Conservation (phyloP, 1,140 invertebrate species). For the Pseudoatta argentina region DNA sequence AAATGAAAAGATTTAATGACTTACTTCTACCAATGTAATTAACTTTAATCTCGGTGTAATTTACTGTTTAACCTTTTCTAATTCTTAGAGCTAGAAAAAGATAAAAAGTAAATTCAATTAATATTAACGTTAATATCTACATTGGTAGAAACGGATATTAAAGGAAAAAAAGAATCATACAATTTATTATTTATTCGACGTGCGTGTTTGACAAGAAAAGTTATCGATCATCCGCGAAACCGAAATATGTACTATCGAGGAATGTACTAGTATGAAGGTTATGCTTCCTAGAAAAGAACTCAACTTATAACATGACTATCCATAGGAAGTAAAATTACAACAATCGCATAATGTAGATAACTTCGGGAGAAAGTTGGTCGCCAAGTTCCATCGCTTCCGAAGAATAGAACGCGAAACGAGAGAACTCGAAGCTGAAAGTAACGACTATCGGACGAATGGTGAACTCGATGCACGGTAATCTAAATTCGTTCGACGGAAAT, state of each 20-base stretch:
- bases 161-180: background rate
- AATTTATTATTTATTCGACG: background rate
- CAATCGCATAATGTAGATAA: conserved; percentile 4
- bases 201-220: background rate
- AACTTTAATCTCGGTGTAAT: too few relatives aligned
- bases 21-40: too few relatives aligned
- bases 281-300: background rate
- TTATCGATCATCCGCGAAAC: background rate
- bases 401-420: conserved; percentile 15
- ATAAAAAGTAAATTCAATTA: too few relatives aligned
- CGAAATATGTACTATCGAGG: background rate
- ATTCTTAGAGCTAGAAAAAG: too few relatives aligned
- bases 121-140: too few relatives aligned
- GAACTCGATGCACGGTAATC: conserved; percentile 12
- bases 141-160: background rate
- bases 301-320: background rate
- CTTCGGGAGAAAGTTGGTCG: conserved; percentile 48
- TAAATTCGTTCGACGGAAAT: conserved; percentile 25
- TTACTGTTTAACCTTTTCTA: too few relatives aligned
- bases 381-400: conserved; percentile 22
- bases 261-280: background rate
- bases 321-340: conserved; percentile 26
- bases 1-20: background rate
- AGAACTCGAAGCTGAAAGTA: conserved; percentile 16
- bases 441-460: background rate